phyloP scores from a whole-genome alignment of 2,113 vertebrate genomes.

The Xyliphius kryptos region DNA sequence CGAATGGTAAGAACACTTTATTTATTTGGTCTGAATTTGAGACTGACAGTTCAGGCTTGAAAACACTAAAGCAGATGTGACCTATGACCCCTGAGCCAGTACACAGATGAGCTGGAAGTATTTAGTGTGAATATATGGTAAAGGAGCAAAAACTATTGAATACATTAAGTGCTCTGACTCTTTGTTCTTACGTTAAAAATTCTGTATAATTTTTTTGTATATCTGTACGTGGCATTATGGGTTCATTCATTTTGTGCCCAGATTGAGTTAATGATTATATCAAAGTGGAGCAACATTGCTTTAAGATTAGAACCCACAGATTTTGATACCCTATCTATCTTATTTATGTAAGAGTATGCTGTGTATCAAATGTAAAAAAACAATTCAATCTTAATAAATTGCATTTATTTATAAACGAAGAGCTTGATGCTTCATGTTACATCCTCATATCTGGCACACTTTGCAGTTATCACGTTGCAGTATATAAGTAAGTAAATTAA shows the following conservation, averaged over 20 bases:
- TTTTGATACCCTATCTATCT: not conserved
- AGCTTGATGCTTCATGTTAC: too few species aligned
- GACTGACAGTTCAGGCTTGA: not conserved
- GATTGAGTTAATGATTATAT: constrained; percentile 15
- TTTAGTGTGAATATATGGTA: not conserved
- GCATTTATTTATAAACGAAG: too few species aligned
- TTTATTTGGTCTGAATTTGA: not conserved
- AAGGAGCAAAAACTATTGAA: not conserved
- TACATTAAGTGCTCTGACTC: not conserved
- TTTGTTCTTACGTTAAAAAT: too few species aligned
- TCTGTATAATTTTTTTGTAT: not conserved
- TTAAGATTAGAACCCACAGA: constrained; percentile 5
- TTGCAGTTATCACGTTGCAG: too few species aligned
- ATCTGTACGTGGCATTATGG: not conserved
- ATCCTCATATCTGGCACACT: too few species aligned
- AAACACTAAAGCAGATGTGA: not conserved
- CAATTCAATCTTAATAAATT: too few species aligned
- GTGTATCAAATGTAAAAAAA: too few species aligned
- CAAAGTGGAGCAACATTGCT: not conserved
- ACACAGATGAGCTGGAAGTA: not conserved
- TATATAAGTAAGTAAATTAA: too few species aligned
- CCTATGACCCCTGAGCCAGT: not conserved
- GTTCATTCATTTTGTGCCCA: constrained; percentile 36
- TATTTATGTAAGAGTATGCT: too few species aligned
- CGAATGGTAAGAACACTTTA: constrained; percentile 27